Evolutionary conservation across 2,113 vertebrate species (phyloP), one percentile per base, ranked within the genome.

Genomic region (Bambusicola thoracicus): DNA sequence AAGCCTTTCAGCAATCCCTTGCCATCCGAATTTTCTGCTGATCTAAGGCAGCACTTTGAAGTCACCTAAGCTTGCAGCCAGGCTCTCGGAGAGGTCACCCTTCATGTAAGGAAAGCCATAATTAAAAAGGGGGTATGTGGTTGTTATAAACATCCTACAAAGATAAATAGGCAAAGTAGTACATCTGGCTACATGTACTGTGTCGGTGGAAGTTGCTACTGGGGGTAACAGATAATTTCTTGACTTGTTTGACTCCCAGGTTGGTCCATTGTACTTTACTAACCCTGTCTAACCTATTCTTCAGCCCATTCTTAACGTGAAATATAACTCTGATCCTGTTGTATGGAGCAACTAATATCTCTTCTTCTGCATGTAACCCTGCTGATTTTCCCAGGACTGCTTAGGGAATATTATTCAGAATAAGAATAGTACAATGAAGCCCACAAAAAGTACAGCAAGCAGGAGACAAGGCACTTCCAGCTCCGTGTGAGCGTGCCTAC

Each of bases 11-110:
- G 85, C 68, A 72, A 32, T 48, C 68, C 55, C 59, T 63, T 12
- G 79, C 67, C 79, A 15, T 41, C 86, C 24, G 83, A 24, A 36
- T 29, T n/a, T 63, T 38, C 80, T 79, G 80, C 84, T 89, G 84
- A 75, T 74, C 87, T 75, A 53, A 27, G 90, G 82, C 49, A 89
- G 65, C 18, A 0, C 94, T 94, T 94, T 92, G 92, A 67, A 92
- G 87, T 63, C 84, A 30, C 55, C 75, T 11, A 17, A 44, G 46
- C 72, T 82, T 6, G 40, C 0, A 12, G 86, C 30, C 75, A 11
- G 76, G 65, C 56, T 90, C 34, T 8, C 56, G 32, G 62, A 74
- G 73, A 40, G 80, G 65, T 65, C 80, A 40, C 2, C 6, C 51
- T 32, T 11, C 2, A 66, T 2, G 19, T 17, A 44, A 56, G 48